These are phyloP conservation scores for Helicoverpa armigera DNA, from an alignment of 1,140 invertebrate genomes.

Conservation along the genomic window DNA sequence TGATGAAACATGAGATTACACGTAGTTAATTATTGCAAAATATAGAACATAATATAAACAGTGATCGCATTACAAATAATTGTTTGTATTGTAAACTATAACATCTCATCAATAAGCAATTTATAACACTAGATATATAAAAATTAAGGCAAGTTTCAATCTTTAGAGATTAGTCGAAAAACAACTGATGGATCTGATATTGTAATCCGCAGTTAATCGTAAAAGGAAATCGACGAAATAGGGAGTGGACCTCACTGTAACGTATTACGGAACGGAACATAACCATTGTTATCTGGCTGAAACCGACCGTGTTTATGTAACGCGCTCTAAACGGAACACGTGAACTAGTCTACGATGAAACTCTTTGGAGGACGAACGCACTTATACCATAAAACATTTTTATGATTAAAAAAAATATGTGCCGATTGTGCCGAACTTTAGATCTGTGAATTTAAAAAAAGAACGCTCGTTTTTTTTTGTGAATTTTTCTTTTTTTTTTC, in stretches of 20 bases:
- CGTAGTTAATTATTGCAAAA: no score
- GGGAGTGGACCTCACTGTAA: neutral
- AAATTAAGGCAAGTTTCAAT: no score
- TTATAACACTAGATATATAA: no score
- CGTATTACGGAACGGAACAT: neutral
- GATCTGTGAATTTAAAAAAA: neutral
- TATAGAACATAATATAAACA: no score
- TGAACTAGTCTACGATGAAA: constrained; percentile 41
- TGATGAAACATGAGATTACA: no score
- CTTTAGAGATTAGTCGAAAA: no score
- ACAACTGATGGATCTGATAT: no score
- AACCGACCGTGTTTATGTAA: constrained; percentile 62
- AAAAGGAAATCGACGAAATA: neutral
- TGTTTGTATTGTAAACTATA: neutral
- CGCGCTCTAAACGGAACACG: constrained; percentile 20
- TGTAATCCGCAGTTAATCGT: no score
- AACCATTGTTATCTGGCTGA: constrained; percentile 57
- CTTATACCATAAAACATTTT: neutral
- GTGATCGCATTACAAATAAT: no score
- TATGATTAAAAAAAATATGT: constrained; percentile 16
- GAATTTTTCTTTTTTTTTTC: neutral
- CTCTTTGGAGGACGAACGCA: constrained; percentile 44
- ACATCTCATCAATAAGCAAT: neutral
- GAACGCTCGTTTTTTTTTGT: neutral
- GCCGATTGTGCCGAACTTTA: constrained; percentile 31